Base-by-base conservation (phyloP, 2,888 invertebrate genomes). In the Adela reaumurella region DNA sequence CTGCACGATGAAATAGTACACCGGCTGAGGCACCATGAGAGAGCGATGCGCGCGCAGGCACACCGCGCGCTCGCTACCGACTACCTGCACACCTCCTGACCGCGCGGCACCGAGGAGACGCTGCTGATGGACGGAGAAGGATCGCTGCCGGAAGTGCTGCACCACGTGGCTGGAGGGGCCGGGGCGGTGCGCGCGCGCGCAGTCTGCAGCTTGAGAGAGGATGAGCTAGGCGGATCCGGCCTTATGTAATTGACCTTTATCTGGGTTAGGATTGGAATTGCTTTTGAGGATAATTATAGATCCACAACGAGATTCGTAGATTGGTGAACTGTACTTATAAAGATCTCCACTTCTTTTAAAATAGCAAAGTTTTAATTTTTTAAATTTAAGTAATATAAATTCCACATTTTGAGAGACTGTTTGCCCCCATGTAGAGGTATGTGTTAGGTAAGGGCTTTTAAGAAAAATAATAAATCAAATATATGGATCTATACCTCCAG, bases 1-100 rank as follows among this genome's bases (percentile, higher is more conserved):
- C 83, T 92, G 18, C 92, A 93, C 65, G 92, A 92, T 65, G 92
- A 92, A 68, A 90, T 93, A 52, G 89, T 92, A 14, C 90, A 92
- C 67, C 84, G 92, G 57, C 70, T 90, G 52, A 85, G 86, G 59
- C 88, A 88, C 59, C 77, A 80, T 46, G 80, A 80, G 53, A 76
- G 74, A 51, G 58, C 73, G 1, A 54, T 74, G 4, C 74, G 72
- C 53, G 63, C 66, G 1, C 69, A 62, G 46, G 64, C 66, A 28
- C 74, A 76, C 52, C 79, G 76, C 61, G 64, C 70, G 18, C 54
- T 74, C 52, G 74, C 76, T 8, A 69, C 77, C 3, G 78, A 77
- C 55, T 77, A 72, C 46, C 54, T 77, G 41, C 77, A 76, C 53
- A 56, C 76, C 43, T 78, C 78, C 70, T 78, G 78, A 78, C 78